phyloP scores from a whole-genome alignment of 2,888 invertebrate species.

The Ophion obscuratus region DNA sequence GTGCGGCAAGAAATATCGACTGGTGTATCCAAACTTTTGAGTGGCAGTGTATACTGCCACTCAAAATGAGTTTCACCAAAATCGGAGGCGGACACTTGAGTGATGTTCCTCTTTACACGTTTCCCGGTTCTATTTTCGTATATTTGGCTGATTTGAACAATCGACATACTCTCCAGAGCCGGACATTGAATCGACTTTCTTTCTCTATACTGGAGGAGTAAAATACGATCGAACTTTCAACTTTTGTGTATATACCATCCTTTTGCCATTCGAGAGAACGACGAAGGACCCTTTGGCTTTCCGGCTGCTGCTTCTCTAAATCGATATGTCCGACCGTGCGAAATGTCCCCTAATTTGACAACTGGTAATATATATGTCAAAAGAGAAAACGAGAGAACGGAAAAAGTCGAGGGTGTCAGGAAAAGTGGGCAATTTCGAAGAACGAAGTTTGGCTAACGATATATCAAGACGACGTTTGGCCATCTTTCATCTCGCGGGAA shows the following conservation, averaged over 20 bases:
- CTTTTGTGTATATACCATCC: neutral
- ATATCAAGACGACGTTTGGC: constrained; percentile 73
- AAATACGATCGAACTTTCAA: neutral
- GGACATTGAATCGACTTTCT: no score
- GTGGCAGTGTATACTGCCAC: no score
- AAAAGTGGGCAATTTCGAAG: constrained; percentile 59
- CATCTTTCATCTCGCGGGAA: constrained; percentile 70
- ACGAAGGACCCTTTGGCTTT: constrained; percentile 5
- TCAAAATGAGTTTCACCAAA: no score
- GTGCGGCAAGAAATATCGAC: no score
- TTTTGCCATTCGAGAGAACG: neutral
- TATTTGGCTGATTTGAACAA: no score
- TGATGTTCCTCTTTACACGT: no score
- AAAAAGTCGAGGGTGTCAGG: constrained; percentile 35
- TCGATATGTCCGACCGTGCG: constrained; percentile 65
- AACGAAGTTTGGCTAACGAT: constrained; percentile 72
- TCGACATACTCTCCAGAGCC: no score
- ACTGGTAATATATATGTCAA: constrained; percentile 63
- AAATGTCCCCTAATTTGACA: constrained; percentile 74
- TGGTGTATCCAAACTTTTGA: no score
- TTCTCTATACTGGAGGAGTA: neutral
- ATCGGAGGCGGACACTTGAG: no score
- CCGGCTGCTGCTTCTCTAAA: neutral
- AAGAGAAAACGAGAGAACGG: constrained; percentile 56
- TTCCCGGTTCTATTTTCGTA: no score